A percentile compares a stretch with the other conserved stretches of the same genome.
phyloP scores from a whole-genome alignment of 2,888 invertebrate species.

The Ptilodon capucinus region DNA sequence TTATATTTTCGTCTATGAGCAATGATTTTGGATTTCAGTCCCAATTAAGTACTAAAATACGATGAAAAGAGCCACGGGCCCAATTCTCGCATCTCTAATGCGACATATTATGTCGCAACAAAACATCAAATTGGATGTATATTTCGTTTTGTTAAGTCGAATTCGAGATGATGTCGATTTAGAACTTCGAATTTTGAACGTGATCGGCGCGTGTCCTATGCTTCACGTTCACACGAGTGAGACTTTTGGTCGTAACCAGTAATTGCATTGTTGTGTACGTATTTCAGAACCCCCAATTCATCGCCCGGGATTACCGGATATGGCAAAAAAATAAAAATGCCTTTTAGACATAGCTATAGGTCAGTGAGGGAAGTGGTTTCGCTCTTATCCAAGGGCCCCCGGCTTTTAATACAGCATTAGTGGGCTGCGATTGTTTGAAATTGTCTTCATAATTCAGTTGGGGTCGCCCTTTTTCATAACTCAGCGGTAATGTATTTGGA shows the following conservation, averaged over 20 bases:
- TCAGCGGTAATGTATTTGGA: conserved; percentile 37
- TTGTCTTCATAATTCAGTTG: conserved; percentile 49
- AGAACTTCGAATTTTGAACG: not conserved
- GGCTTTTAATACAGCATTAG: conserved; percentile 39
- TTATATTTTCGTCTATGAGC: no score
- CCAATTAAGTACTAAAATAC: no score
- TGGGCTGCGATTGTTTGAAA: conserved; percentile 40
- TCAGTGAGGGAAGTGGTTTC: conserved; percentile 29
- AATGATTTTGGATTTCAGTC: no score
- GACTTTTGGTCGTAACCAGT: conserved; percentile 11
- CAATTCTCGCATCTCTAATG: no score
- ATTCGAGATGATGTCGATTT: no score
- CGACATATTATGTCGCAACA: no score
- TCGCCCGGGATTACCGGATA: conserved; percentile 39
- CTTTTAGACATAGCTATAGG: conserved; percentile 48
- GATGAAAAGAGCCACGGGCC: no score
- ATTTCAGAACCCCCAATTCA: conserved; percentile 13
- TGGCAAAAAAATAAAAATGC: conserved; percentile 50
- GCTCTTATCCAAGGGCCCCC: conserved; percentile 25
- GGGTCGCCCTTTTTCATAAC: conserved; percentile 38
- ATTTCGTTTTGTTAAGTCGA: no score
- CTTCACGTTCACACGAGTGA: not conserved
- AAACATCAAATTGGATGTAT: no score
- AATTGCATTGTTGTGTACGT: conserved; percentile 28
- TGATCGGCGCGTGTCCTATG: not conserved